Base-by-base conservation (phyloP, 2,113 vertebrate species). In the Pionites leucogaster region DNA sequence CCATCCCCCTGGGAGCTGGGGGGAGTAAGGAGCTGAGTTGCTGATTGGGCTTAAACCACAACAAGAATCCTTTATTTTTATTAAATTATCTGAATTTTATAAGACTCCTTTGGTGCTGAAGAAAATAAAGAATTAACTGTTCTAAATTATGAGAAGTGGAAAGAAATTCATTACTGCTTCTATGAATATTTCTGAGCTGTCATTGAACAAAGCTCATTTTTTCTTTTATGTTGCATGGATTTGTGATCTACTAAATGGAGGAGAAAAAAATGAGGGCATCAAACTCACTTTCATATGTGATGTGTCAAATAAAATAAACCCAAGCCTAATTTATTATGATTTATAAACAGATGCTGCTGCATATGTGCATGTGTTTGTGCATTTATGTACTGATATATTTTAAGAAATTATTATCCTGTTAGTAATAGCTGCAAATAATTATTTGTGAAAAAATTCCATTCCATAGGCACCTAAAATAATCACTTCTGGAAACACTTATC, bases 341-440 rank as follows among this genome's bases (percentile, higher is more conserved):
- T 88, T 82, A 77, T 60, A 94, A 95, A 24, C 63, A 93, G 71
- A 88, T 90, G 71, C 41, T 88, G 19, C 67, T 88, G 60, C 59
- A 63, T 82, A 71, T 88, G 86, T 53, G 29, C 57, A 10, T 72
- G 37, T 80, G 37, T 80, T 89, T 74, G 17, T 70, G 17, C 72
- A 17, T 91, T 92, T 82, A 49, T 65, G 15, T 80, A 39, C 37
- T 28, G 60, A 33, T 77, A 60, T 6, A 24, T 86, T 93, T 77
- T 80, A 96, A 93, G 49, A 80, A 96, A 64, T 35, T 0, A 74
- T 83, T 96, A n/a, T n/a, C 55, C 28, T 83, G 68, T 84, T 78
- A 46, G 33, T 68, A 81, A 68, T 67, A 23, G 24, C 13, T 55
- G 19, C 46, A 71, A 86, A 67, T 59, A 67, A 81, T 70, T 74